Percentiles rank a stretch among this genome's conserved stretches.
phyloP scores from a whole-genome alignment of 2,113 vertebrate species.

The Sylvia atricapilla region DNA sequence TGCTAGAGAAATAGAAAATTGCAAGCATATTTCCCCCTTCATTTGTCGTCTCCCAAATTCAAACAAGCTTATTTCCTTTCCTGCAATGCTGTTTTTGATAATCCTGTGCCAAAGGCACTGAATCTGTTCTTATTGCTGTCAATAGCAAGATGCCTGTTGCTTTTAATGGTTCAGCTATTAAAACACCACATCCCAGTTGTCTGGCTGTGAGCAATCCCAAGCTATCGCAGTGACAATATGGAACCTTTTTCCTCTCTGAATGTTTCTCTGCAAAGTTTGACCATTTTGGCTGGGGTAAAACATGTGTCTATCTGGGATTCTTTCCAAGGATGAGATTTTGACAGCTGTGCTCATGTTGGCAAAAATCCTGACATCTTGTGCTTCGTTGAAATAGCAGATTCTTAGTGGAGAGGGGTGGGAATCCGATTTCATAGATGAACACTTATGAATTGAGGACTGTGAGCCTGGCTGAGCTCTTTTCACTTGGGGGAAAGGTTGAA shows the following conservation, averaged over 20 bases:
- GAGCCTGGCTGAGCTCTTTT: constrained; percentile 31
- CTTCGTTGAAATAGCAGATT: constrained; percentile 62
- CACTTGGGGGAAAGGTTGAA: constrained; percentile 28
- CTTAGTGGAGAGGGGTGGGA: constrained; percentile 63
- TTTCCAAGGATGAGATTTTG: constrained; percentile 68
- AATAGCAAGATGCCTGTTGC: constrained; percentile 49
- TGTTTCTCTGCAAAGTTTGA: constrained; percentile 62
- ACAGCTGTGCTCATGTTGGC: constrained; percentile 70
- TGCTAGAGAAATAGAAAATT: not conserved
- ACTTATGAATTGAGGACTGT: constrained; percentile 53
- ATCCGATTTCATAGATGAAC: constrained; percentile 64
- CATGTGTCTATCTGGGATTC: constrained; percentile 63
- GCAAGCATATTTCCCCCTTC: constrained; percentile 17
- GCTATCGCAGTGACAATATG: constrained; percentile 45
- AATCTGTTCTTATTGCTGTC: constrained; percentile 38
- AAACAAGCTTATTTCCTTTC: constrained; percentile 53
- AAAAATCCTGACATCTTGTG: constrained; percentile 65
- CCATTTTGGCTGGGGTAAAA: constrained; percentile 58
- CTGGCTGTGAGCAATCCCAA: constrained; percentile 42
- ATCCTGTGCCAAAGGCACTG: constrained; percentile 36
- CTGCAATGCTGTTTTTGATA: constrained; percentile 34
- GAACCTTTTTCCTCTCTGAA: constrained; percentile 47
- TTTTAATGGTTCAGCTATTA: constrained; percentile 49
- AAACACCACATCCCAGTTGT: constrained; percentile 34
- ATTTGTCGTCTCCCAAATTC: constrained; percentile 54